A percentile compares a stretch with the other conserved stretches of the same genome.
phyloP scores from a whole-genome alignment of 1,140 invertebrate genomes.

The Epicauta chinensis region DNA sequence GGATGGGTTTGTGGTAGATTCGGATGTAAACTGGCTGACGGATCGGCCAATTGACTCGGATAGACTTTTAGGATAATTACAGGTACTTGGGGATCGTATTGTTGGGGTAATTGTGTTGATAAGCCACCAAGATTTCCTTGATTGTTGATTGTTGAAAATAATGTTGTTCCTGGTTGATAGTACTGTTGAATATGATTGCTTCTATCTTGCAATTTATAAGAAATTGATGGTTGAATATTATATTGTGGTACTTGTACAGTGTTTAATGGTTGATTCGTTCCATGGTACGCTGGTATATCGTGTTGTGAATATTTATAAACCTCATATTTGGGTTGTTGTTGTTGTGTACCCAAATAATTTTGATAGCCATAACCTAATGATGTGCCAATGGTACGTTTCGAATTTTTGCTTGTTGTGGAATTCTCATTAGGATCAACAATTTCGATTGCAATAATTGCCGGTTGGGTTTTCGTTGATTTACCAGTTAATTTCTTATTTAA shows the following conservation, averaged over 20 bases:
- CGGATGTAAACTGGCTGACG: slow-evolving; percentile 46
- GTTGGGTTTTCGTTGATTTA: neutral
- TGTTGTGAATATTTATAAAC: slow-evolving; percentile 55
- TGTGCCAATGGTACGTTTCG: slow-evolving; percentile 52
- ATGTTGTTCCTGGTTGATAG: slow-evolving; percentile 34
- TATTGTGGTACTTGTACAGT: neutral
- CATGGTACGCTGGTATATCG: slow-evolving; percentile 44
- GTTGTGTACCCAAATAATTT: slow-evolving; percentile 44
- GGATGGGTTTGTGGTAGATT: slow-evolving; percentile 50
- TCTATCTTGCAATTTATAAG: slow-evolving; percentile 5
- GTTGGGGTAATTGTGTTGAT: slow-evolving; percentile 24
- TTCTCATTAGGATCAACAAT: slow-evolving; percentile 48
- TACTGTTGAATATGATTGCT: slow-evolving; percentile 19
- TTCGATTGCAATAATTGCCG: slow-evolving; percentile 52
- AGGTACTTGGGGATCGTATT: slow-evolving; percentile 42
- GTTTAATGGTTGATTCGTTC: neutral
- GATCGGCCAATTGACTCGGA: slow-evolving; percentile 49
- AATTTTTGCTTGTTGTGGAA: slow-evolving; percentile 43
- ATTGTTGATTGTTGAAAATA: slow-evolving; percentile 34
- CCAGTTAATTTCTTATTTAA: slow-evolving; percentile 7
- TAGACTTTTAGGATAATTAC: slow-evolving; percentile 51
- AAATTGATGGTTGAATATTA: slow-evolving; percentile 11
- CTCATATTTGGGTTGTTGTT: slow-evolving; percentile 48
- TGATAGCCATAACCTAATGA: slow-evolving; percentile 52
- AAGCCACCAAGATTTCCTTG: slow-evolving; percentile 34